phyloP scores from a whole-genome alignment of 1,140 invertebrate genomes.

The Eurytemora carolleeae region DNA sequence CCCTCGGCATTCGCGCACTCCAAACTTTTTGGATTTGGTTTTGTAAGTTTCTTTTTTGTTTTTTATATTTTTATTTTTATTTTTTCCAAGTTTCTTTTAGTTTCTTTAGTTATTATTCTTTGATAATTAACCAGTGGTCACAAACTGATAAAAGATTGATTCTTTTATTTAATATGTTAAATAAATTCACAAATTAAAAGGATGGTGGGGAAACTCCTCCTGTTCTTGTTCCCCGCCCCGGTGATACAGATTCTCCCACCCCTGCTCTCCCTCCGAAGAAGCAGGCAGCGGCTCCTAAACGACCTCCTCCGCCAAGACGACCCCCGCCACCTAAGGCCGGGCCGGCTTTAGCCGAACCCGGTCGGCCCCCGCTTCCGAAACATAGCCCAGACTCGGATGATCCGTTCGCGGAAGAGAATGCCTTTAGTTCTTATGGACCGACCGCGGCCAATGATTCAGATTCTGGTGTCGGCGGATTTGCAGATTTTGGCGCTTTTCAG shows the following conservation, averaged over 20 bases:
- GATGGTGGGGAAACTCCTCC: slow-evolving; percentile 4
- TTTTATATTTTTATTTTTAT: too few species aligned
- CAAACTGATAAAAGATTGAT: too few species aligned
- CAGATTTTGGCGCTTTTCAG: slow-evolving; percentile 8
- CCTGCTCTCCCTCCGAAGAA: slow-evolving; percentile 13
- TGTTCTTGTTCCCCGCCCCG: background rate
- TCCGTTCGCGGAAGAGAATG: slow-evolving; percentile 8
- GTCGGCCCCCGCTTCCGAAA: background rate
- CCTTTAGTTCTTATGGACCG: background rate
- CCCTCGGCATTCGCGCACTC: background rate
- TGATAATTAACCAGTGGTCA: too few species aligned
- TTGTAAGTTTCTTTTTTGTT: too few species aligned
- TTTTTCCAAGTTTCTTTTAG: background rate
- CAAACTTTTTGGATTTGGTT: background rate
- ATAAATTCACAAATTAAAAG: background rate
- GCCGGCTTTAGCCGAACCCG: background rate
- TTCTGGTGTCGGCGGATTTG: slow-evolving; percentile 5
- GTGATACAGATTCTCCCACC: slow-evolving; percentile 5
- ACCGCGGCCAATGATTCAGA: background rate
- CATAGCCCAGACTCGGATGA: background rate
- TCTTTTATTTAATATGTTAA: too few species aligned
- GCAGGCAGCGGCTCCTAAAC: slow-evolving; percentile 6
- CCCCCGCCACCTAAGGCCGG: slow-evolving; percentile 8
- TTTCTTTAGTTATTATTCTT: background rate
- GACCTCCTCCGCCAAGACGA: slow-evolving; percentile 10